These are phyloP conservation scores for Loripinus fragilis DNA, from an alignment of 2,888 invertebrate genomes.

Conservation along the genomic window DNA sequence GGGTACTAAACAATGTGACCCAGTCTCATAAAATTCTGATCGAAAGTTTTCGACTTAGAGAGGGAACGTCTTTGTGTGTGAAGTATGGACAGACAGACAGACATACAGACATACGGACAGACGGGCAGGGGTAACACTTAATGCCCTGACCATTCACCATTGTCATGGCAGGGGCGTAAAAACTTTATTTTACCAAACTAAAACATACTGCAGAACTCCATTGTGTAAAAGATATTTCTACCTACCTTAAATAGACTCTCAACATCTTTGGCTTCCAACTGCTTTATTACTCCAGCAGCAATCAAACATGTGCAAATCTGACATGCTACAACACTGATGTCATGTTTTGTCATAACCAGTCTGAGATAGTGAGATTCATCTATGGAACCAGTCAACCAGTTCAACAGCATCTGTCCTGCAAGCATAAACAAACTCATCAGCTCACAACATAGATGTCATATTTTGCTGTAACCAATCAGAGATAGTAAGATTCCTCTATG, in stretches of 20 bases:
- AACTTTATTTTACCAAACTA: too few relatives aligned
- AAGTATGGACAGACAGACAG: too few relatives aligned
- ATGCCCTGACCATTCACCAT: too few relatives aligned
- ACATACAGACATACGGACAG: too few relatives aligned
- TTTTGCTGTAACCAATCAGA: slow-evolving; percentile 87
- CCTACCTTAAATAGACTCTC: slow-evolving; percentile 87
- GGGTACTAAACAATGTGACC: too few relatives aligned
- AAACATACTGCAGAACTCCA: too few relatives aligned
- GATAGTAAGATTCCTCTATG: slow-evolving; percentile 88
- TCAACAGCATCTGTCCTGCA: slow-evolving; percentile 96
- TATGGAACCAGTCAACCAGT: slow-evolving; percentile 93
- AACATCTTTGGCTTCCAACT: slow-evolving; percentile 85
- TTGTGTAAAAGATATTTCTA: too few relatives aligned
- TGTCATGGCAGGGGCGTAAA: too few relatives aligned
- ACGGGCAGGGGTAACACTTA: too few relatives aligned
- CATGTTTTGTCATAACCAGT: slow-evolving; percentile 87
- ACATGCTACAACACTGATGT: slow-evolving; percentile 89
- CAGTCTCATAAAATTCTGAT: too few relatives aligned
- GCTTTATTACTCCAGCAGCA: slow-evolving; percentile 93
- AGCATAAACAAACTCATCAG: slow-evolving; percentile 93
- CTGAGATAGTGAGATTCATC: slow-evolving; percentile 89
- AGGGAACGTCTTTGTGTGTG: too few relatives aligned
- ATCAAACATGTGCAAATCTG: slow-evolving; percentile 95
- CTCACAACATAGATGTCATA: slow-evolving; percentile 90
- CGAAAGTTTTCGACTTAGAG: too few relatives aligned